Evolutionary conservation across 2,888 invertebrate species (phyloP), one percentile per base, ranked within the genome.

Genomic region (Phania funesta): DNA sequence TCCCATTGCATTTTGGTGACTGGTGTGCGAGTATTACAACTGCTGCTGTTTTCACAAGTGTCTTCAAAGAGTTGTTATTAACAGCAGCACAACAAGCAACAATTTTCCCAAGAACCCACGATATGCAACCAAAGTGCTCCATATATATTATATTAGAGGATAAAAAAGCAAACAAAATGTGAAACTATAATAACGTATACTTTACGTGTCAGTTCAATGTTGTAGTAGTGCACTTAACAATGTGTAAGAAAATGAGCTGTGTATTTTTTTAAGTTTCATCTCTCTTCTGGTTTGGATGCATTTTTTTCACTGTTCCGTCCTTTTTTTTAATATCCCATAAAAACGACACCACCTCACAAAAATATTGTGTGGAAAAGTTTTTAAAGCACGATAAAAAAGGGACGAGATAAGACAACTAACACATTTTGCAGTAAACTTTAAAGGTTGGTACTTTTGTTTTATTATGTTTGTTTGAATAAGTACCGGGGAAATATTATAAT

Each of bases 1-100:
- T 54, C 13, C 24, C 26, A 2, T 24, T 64, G 74, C 65, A n/a
- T 38, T 24, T 11, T 65, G 18, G 9, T 56, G 29, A 41, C n/a
- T 50, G 26, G 22, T 16, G 22, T 16, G 3, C n/a, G 26, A 32
- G 26, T 38, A 20, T 50, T 52, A n/a, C 22, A 64, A 44, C 29
- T 46, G 24, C 52, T 54, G 44, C 13, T 54, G 44, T 71, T 73
- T 46, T 68, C 71, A 80, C 74, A 76, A 71, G 52, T 62, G 35
- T 24, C 52, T 26, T 18, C 60, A 76, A 70, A 50, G 58, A 32
- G 16, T 32, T 60, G 48, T 67, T 67, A 76, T 67, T 65, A 76
- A 54, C 44, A 76, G 29, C 54, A 70, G n/a, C 7, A 60, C 16
- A 7, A 26, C n/a, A 20, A 65, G 29, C 62, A 70, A 24, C 29